These are phyloP conservation scores for Pseudomugil gertrudae DNA, from an alignment of 2,797 vertebrate genomes.

Conservation along the genomic window DNA sequence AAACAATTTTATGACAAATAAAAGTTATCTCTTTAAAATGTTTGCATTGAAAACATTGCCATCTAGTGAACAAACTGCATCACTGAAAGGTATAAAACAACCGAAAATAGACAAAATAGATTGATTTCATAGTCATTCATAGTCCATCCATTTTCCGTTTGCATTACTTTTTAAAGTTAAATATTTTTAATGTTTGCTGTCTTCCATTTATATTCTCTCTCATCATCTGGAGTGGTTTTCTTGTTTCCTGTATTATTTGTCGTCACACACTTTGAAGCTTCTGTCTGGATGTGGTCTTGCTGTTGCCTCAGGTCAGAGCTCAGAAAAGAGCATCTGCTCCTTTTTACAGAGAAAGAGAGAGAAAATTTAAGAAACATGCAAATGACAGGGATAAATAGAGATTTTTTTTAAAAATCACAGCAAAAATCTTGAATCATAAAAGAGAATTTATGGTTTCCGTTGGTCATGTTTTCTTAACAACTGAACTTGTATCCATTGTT, in stretches of 20 bases:
- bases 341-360: constrained; percentile 33
- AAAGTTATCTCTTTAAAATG: constrained; percentile 1
- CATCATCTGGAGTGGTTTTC: constrained; percentile 38
- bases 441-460: no score
- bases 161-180: neutral
- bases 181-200: constrained; percentile 21
- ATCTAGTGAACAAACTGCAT: constrained; percentile 48
- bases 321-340: constrained; percentile 37
- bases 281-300: constrained; percentile 61
- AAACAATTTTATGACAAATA: neutral
- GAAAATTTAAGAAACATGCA: neutral
- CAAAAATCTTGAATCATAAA: no score
- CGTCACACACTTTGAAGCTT: constrained; percentile 57
- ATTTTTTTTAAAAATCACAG: neutral
- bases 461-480: no score
- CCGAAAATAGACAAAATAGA: constrained; percentile 40
- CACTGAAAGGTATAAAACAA: constrained; percentile 10
- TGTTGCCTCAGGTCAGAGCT: constrained; percentile 49
- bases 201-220: constrained; percentile 38
- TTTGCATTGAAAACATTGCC: constrained; percentile 42
- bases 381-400: neutral
- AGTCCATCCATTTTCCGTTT: no score
- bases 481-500: no score
- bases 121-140: constrained; percentile 12
- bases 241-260: constrained; percentile 40